Conservation (phyloP, 2,888 invertebrate species). For the Liodrosophila aerea region DNA sequence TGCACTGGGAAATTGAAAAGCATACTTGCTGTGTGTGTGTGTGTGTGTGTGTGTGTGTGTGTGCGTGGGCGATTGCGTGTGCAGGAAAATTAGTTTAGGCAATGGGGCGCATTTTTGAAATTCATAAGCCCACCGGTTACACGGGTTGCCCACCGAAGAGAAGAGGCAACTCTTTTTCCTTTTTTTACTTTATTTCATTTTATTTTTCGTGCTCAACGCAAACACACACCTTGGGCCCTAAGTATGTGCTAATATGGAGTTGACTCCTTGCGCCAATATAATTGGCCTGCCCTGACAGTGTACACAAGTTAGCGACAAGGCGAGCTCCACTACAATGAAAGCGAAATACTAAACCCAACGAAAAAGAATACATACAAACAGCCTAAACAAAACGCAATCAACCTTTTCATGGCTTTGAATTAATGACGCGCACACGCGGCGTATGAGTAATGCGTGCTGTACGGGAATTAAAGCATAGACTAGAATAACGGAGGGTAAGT, state of each 20-base stretch:
- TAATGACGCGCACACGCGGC: slow-evolving; percentile 59
- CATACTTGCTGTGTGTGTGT: slow-evolving; percentile 4
- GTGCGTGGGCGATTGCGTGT: slow-evolving; percentile 45
- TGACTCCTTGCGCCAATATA: slow-evolving; percentile 69
- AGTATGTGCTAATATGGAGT: slow-evolving; percentile 74
- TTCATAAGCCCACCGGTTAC: slow-evolving; percentile 65
- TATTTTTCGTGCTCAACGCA: not conserved
- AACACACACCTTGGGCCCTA: not conserved
- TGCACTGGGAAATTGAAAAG: slow-evolving; percentile 45
- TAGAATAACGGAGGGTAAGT: too few relatives aligned
- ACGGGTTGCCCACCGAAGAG: slow-evolving; percentile 27
- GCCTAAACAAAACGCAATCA: slow-evolving; percentile 61
- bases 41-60: slow-evolving; percentile 13
- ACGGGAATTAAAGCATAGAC: not conserved
- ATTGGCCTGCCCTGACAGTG: slow-evolving; percentile 64
- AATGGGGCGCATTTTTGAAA: slow-evolving; percentile 67
- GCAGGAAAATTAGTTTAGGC: slow-evolving; percentile 66
- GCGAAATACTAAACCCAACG: too few relatives aligned
- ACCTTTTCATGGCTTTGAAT: slow-evolving; percentile 70
- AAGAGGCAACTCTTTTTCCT: slow-evolving; percentile 17
- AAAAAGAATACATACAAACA: too few relatives aligned
- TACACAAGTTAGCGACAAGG: slow-evolving; percentile 21
- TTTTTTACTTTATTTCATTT: not conserved
- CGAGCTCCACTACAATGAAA: slow-evolving; percentile 29
- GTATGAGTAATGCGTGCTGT: slow-evolving; percentile 44